These are phyloP conservation scores for Didymodactylos carnosus DNA, from an alignment of 2,888 invertebrate species.

Conservation along the genomic window DNA sequence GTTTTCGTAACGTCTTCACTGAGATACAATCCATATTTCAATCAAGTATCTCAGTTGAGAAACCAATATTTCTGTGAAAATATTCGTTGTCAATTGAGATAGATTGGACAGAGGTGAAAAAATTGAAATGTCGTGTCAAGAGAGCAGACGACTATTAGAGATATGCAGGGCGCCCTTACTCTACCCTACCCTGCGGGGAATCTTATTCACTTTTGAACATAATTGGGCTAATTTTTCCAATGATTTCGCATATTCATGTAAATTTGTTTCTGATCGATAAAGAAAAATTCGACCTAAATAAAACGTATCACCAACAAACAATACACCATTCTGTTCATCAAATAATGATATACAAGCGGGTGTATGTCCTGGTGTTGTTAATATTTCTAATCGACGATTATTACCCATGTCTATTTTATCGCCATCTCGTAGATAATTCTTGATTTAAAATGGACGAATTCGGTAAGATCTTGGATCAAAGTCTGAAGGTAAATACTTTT, in stretches of 20 bases:
- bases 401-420: background rate
- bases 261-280: background rate
- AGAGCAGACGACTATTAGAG: too few relatives aligned
- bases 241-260: background rate
- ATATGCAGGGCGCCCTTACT: too few relatives aligned
- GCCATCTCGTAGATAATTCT: background rate
- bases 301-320: background rate
- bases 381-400: background rate
- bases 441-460: background rate
- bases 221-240: background rate
- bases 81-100: too few relatives aligned
- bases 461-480: background rate
- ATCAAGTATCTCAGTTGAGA: too few relatives aligned
- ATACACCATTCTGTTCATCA: background rate
- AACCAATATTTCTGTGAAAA: too few relatives aligned
- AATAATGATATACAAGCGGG: background rate
- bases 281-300: background rate
- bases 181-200: too few relatives aligned
- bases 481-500: background rate
- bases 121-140: too few relatives aligned
- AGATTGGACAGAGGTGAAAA: too few relatives aligned
- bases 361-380: background rate
- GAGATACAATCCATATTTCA: too few relatives aligned
- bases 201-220: too few relatives aligned
- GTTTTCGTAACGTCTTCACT: too few relatives aligned